Evolutionary conservation across 2,113 vertebrate genomes (phyloP).

Genomic region (Macquaria ambigua): DNA sequence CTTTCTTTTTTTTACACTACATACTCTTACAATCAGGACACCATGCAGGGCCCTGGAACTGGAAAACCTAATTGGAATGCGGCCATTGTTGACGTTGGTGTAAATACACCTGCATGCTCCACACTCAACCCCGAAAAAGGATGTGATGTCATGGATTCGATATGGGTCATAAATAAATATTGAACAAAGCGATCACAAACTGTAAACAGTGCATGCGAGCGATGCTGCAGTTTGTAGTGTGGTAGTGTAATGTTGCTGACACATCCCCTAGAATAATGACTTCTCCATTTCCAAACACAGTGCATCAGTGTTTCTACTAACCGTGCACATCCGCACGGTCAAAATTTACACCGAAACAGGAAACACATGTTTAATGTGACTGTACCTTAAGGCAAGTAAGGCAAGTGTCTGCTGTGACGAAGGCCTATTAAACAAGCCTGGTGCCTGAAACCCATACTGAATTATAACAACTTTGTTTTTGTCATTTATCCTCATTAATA

Average conservation of each 20-base stretch:
- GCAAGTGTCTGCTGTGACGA: no score
- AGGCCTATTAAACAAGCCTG: not conserved
- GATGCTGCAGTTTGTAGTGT: not conserved
- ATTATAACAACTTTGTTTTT: not conserved
- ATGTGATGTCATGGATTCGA: no score
- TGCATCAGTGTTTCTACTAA: not conserved
- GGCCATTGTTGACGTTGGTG: no score
- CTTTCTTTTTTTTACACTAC: no score
- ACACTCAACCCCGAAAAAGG: no score
- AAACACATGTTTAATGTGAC: not conserved
- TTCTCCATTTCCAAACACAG: not conserved
- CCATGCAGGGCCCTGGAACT: no score
- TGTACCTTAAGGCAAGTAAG: not conserved
- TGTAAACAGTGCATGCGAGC: not conserved
- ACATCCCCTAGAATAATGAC: not conserved
- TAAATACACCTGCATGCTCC: no score
- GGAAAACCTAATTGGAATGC: no score
- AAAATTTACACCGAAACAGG: no score
- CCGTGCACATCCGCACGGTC: no score
- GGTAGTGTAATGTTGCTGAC: not conserved
- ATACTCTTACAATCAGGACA: no score
- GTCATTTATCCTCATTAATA: not conserved
- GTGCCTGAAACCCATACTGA: not conserved
- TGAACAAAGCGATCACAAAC: no score
- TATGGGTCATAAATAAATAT: not conserved